These are phyloP conservation scores for Phytoseiulus persimilis DNA, from an alignment of 2,888 invertebrate genomes.

Conservation along the genomic window DNA sequence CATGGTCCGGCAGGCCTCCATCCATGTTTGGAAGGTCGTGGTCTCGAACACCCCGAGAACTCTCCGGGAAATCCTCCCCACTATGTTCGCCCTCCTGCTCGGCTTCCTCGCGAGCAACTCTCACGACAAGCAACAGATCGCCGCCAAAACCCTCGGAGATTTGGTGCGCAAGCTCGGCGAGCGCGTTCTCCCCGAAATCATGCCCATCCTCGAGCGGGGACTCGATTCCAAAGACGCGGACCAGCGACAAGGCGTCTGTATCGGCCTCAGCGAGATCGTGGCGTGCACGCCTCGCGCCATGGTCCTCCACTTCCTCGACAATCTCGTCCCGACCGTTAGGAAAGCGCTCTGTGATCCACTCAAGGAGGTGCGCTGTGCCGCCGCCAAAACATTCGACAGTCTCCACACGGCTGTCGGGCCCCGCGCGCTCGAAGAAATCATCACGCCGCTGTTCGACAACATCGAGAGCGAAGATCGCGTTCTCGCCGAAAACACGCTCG, in stretches of 20 bases:
- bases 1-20: conserved; percentile 91
- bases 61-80: conserved; percentile 85
- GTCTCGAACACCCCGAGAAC: conserved; percentile 96
- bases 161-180: conserved; percentile 93
- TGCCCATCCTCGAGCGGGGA: conserved; percentile 90
- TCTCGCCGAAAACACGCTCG: conserved; percentile 78
- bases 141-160: conserved; percentile 90
- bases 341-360: conserved; percentile 86
- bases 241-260: conserved; percentile 95
- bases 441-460: conserved; percentile 77
- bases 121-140: conserved; percentile 91
- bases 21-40: conserved; percentile 99
- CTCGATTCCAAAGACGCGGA: conserved; percentile 81
- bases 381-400: conserved; percentile 92
- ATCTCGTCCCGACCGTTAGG: conserved; percentile 83
- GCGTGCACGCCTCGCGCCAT: conserved; percentile 88
- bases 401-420: conserved; percentile 87
- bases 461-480: conserved; percentile 60
- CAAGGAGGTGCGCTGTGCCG: conserved; percentile 74
- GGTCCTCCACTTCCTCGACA: conserved; percentile 79
- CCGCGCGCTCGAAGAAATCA: conserved; percentile 88
- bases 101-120: conserved; percentile 92
- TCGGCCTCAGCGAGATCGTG: conserved; percentile 95
- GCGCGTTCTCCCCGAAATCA: conserved; percentile 91
- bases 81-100: conserved; percentile 78